phyloP scores from a whole-genome alignment of 2,113 vertebrate species.

The Vanacampus margaritifer region DNA sequence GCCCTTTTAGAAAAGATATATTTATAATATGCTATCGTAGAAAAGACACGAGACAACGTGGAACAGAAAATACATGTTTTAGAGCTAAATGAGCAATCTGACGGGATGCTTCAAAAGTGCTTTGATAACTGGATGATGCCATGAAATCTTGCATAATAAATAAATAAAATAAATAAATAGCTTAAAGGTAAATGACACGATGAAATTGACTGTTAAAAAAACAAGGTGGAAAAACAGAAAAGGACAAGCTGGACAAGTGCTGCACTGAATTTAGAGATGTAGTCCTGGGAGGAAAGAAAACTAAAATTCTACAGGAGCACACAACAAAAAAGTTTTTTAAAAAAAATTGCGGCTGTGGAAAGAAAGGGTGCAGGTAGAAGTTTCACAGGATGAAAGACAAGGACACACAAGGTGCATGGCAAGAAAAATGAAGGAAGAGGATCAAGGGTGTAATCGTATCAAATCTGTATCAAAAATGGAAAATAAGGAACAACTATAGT shows the following conservation, averaged over 20 bases:
- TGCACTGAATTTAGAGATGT: not conserved
- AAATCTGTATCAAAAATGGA: not conserved
- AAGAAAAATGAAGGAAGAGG: not conserved
- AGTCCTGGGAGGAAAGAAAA: not conserved
- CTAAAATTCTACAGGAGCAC: not conserved
- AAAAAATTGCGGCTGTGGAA: not conserved
- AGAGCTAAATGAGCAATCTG: not conserved
- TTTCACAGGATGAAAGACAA: conserved; percentile 1
- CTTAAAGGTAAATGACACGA: not conserved
- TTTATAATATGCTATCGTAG: no score
- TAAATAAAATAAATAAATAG: not conserved
- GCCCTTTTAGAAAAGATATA: no score
- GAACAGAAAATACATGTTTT: not conserved
- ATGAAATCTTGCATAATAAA: not conserved
- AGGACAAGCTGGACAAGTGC: not conserved
- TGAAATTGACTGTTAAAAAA: not conserved
- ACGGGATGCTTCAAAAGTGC: not conserved
- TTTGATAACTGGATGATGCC: not conserved
- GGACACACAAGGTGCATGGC: not conserved
- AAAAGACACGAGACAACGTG: conserved; percentile 7
- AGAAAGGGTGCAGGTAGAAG: not conserved
- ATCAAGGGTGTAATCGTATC: not conserved
- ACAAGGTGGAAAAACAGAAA: not conserved
- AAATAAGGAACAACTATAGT: not conserved
- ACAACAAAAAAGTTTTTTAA: not conserved